Evolutionary conservation across 1,140 invertebrate species (phyloP), one percentile per base, ranked within the genome.

Genomic region (Drosophila takahashii): DNA sequence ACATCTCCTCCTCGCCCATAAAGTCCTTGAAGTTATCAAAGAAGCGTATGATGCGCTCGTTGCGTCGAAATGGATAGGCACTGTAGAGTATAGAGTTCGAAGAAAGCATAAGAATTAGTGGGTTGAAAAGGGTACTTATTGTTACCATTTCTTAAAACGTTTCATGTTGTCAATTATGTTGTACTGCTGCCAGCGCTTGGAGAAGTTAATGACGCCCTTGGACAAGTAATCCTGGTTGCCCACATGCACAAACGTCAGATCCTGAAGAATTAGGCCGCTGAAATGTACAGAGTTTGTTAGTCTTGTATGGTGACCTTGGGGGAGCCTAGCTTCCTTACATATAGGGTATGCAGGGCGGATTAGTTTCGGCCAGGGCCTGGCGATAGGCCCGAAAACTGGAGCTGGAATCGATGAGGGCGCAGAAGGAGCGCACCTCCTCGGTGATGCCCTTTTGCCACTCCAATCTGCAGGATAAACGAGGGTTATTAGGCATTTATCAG

Each of bases 121-220:
- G 22, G 7, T 15, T 11, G 27, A 15, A 9, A 51, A 29, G 36
- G 36, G 36, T 13, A 27, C 8, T 42, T 11, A 32, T 18, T 42
- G 2, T 93, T 93, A 98, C 97, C 96, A 96, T 93, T 98, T 98
- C 90, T 98, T 97, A 93, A 99, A 99, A 91, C 97, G 95, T 90
- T 98, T 97, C 96, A 99, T 98, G 92, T 98, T 98, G 92, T 99
- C 98, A 83, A 99, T 96, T 77, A 99, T 98, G 90, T 98, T 97
- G 92, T 98, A 99, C 93, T 99, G 98, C 92, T 99, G 98, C 98
- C 98, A 99, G 78, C 98, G 93, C 93, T 99, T 99, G 1, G 97
- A 97, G 93, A 99, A 99, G 93, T 99, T 99, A 29, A 99, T 97
- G 67, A 95, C 95, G 64, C 96, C 96, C 89, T 99, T 97, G 6